Evolutionary conservation across 2,888 invertebrate genomes (phyloP).

Genomic region (Sarcophaga variegata): DNA sequence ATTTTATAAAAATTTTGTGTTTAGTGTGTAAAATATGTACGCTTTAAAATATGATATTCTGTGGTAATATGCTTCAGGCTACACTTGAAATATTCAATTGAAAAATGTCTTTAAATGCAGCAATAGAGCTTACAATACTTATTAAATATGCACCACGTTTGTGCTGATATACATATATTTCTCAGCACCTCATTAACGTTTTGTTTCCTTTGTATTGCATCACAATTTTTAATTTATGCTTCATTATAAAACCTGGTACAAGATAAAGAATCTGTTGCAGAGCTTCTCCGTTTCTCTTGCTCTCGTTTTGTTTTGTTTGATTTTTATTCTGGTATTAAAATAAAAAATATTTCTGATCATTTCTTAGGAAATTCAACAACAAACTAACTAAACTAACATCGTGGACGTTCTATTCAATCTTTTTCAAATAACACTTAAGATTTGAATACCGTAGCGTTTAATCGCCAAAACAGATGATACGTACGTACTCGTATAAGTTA

Average conservation of each 20-base stretch:
- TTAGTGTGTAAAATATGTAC: no score
- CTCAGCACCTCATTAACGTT: not conserved
- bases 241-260: constrained; percentile 44
- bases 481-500: constrained; percentile 33
- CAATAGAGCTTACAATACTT: no score
- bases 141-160: not conserved
- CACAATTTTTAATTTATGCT: constrained; percentile 53
- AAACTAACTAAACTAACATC: constrained; percentile 3
- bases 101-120: no score
- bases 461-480: constrained; percentile 59
- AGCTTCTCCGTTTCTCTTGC: not conserved
- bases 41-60: no score
- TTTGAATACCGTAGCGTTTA: constrained; percentile 63
- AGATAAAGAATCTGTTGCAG: constrained; percentile 51
- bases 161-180: not conserved
- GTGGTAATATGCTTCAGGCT: no score
- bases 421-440: constrained; percentile 61
- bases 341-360: constrained; percentile 53
- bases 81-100: no score
- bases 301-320: not conserved
- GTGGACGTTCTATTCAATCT: constrained; percentile 52
- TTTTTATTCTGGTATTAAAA: constrained; percentile 26
- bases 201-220: not conserved
- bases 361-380: constrained; percentile 46
- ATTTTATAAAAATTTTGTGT: no score